A percentile compares a stretch with the other conserved stretches of the same genome.
Evolutionary conservation across 2,888 invertebrate genomes (phyloP).

Genomic region (Drosophila kanekoi): DNA sequence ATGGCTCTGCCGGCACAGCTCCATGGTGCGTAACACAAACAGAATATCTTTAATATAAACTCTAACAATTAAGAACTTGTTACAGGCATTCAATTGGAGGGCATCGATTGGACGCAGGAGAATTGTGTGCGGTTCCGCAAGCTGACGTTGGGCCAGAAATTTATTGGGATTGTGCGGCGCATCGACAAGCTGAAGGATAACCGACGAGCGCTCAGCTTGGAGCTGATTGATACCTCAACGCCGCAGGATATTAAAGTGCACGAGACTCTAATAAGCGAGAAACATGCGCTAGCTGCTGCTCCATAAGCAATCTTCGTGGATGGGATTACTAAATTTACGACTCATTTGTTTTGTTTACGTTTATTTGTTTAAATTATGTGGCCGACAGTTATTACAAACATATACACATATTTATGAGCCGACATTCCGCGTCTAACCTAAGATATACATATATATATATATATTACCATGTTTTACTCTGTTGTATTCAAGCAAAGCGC

Average conservation of each 20-base stretch:
- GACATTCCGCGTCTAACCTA: conserved; percentile 49
- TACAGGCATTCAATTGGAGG: conserved; percentile 86
- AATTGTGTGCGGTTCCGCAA: conserved; percentile 91
- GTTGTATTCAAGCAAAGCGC: conserved; percentile 57
- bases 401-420: conserved; percentile 40
- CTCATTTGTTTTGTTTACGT: conserved; percentile 47
- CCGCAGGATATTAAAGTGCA: conserved; percentile 89
- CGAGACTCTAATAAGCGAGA: conserved; percentile 88
- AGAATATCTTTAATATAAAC: background rate
- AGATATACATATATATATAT: conserved; percentile 27
- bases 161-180: conserved; percentile 89
- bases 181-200: conserved; percentile 87
- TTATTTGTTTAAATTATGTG: conserved; percentile 47
- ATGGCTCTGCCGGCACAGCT: conserved; percentile 89
- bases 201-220: conserved; percentile 88
- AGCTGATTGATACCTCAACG: conserved; percentile 90
- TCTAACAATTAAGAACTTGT: too few relatives aligned
- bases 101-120: conserved; percentile 86
- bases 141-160: conserved; percentile 89
- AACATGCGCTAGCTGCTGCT: conserved; percentile 85
- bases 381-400: conserved; percentile 25
- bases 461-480: conserved; percentile 29
- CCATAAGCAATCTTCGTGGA: conserved; percentile 20
- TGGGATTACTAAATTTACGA: conserved; percentile 12
- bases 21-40: conserved; percentile 84